These are phyloP conservation scores for Cryptops parisi DNA, from an alignment of 2,888 invertebrate genomes.

Conservation along the genomic window DNA sequence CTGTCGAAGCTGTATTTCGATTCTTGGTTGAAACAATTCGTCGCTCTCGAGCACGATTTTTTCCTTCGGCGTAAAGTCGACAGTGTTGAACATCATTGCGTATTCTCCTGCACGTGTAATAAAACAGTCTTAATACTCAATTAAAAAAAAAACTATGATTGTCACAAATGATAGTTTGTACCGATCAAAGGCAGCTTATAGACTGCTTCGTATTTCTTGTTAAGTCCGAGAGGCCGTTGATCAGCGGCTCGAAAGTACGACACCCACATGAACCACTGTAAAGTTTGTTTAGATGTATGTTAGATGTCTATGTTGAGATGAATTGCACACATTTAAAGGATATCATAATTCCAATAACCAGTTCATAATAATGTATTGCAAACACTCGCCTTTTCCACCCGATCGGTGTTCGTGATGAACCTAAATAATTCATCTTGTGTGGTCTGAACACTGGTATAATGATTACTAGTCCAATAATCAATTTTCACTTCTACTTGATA, in stretches of 20 bases:
- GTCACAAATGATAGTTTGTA: too few relatives aligned
- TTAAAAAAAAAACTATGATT: too few relatives aligned
- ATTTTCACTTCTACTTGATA: neutral
- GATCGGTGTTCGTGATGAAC: neutral
- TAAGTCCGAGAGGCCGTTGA: neutral
- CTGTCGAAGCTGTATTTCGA: too few relatives aligned
- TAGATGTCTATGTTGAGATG: neutral
- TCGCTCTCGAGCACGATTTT: too few relatives aligned
- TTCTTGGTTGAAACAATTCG: too few relatives aligned
- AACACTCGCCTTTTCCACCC: neutral
- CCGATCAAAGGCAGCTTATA: neutral
- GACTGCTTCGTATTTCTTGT: neutral
- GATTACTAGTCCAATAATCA: neutral
- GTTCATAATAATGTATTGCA: too few relatives aligned
- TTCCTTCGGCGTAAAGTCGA: too few relatives aligned
- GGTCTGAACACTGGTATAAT: neutral
- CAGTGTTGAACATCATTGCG: too few relatives aligned
- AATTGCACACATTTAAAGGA: too few relatives aligned
- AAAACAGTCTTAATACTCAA: too few relatives aligned
- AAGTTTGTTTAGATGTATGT: neutral
- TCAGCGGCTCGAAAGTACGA: neutral
- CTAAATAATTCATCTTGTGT: neutral
- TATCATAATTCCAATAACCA: too few relatives aligned
- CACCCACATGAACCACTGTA: neutral
- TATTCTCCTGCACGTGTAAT: too few relatives aligned